Percentiles rank a stretch among this genome's conserved stretches.
Evolutionary conservation across 2,888 invertebrate species (phyloP).

Genomic region (Gonocerus acuteangulatus): DNA sequence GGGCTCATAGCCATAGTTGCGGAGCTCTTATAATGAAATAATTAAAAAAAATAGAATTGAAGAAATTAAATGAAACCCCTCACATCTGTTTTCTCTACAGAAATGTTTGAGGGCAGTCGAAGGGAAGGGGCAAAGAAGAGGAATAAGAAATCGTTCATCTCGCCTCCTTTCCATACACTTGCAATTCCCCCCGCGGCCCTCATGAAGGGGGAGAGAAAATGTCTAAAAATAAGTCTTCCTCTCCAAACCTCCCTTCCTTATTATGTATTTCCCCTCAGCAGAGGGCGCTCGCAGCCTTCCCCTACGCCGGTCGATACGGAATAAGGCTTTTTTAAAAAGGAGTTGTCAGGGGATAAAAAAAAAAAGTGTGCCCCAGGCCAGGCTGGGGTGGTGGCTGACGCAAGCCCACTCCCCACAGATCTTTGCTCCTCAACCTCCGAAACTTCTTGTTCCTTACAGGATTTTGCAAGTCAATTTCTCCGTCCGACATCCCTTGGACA

Average conservation of each 20-base stretch:
- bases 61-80: too few species aligned
- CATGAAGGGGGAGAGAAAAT: neutral
- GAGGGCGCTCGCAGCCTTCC: neutral
- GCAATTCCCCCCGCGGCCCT: too few species aligned
- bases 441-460: neutral
- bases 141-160: too few species aligned
- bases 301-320: constrained; percentile 4
- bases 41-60: too few species aligned
- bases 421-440: constrained; percentile 10
- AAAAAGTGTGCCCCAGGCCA: constrained; percentile 4
- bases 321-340: constrained; percentile 21
- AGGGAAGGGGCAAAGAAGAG: too few species aligned
- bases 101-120: too few species aligned
- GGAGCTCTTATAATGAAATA: too few species aligned
- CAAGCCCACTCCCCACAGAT: neutral
- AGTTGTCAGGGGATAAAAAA: neutral
- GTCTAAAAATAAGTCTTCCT: constrained; percentile 19
- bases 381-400: constrained; percentile 7
- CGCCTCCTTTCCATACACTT: too few species aligned
- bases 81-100: too few species aligned
- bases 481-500: too few species aligned
- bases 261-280: constrained; percentile 18
- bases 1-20: too few species aligned
- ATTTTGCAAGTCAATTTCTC: constrained; percentile 14
- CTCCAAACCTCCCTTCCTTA: constrained; percentile 7